phyloP scores from a whole-genome alignment of 1,140 invertebrate genomes.

The Psilanteris sp. region DNA sequence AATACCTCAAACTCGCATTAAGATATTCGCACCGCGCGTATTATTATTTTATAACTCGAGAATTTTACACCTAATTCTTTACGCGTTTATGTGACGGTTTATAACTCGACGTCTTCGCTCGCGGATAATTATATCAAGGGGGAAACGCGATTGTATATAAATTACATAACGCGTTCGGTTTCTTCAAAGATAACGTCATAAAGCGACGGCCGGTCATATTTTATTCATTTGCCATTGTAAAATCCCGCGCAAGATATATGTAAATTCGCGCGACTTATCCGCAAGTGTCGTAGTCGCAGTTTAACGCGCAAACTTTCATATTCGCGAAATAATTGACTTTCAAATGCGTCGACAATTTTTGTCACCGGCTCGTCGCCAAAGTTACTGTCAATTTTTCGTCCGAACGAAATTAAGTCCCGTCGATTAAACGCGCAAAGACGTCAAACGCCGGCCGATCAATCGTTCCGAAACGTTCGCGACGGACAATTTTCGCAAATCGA shows the following conservation, averaged over 20 bases:
- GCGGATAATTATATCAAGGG: slow-evolving; percentile 31
- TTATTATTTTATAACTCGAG: slow-evolving; percentile 32
- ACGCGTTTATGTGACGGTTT: slow-evolving; percentile 22
- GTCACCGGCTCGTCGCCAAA: neutral
- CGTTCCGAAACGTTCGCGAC: too few relatives aligned
- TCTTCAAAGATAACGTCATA: slow-evolving; percentile 14
- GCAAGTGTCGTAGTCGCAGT: slow-evolving; percentile 16
- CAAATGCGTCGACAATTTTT: slow-evolving; percentile 18
- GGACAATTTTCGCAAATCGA: too few relatives aligned
- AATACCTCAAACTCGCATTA: slow-evolving; percentile 32
- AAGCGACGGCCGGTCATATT: slow-evolving; percentile 22
- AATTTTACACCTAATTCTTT: slow-evolving; percentile 34
- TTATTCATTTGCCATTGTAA: slow-evolving; percentile 33
- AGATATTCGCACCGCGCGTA: slow-evolving; percentile 8
- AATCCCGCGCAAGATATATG: slow-evolving; percentile 12
- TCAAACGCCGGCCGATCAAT: too few relatives aligned
- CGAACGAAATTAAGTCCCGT: neutral
- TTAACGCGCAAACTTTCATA: slow-evolving; percentile 37
- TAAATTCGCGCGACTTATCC: slow-evolving; percentile 23
- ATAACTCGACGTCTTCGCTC: slow-evolving; percentile 19
- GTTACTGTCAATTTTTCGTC: slow-evolving; percentile 3
- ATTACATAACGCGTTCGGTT: slow-evolving; percentile 12
- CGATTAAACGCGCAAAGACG: neutral
- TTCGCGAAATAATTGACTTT: slow-evolving; percentile 44
- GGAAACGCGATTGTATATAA: slow-evolving; percentile 13